Evolutionary conservation across 1,140 invertebrate species (phyloP), one percentile per base, ranked within the genome.

Genomic region (Olivierus martensii): DNA sequence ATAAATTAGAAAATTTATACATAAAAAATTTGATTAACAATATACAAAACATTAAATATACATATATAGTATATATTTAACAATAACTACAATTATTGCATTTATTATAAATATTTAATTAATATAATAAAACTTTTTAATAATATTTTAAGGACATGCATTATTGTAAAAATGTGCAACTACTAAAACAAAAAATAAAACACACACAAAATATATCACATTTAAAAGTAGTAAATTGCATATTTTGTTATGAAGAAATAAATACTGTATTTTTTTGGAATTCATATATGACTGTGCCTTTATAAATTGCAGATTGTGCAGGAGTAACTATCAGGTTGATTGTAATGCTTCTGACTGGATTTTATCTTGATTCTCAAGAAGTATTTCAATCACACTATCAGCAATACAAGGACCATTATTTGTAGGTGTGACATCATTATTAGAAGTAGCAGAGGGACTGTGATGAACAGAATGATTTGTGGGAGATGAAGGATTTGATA

Each of bases 351-450:
- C 34, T 55, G 42, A 34, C 49, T 36, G 19, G 35, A 34, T 45
- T 36, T 46, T 19, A 21, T 38, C 1, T 18, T 12, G 12, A 14
- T 11, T 34, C 46, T 2, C 15, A 11, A 28, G n/a, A 55, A 46
- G 28, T 50, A 55, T 0, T 3, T 39, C 22, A 45, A 50, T 37
- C 2, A 43, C 34, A 19, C 18, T 46, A 21, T 50, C 53, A 22
- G 22, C 5, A 5, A 4, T 18, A 46, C 37, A 50, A 14, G 55
- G 55, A 49, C 52, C 55, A 36, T 57, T 51, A 47, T 57, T 57
- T 28, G 55, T 57, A 10, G 55, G 55, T n/a, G 55, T 57, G 34
- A 57, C 48, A 34, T 57, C 55, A 37, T 44, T 51, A 53, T 57
- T 57, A 21, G 55, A 51, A 28, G 55, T 52, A 15, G 46, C 38